These are phyloP conservation scores for Mastacembelus armatus DNA, from an alignment of 2,797 vertebrate genomes.

Conservation along the genomic window DNA sequence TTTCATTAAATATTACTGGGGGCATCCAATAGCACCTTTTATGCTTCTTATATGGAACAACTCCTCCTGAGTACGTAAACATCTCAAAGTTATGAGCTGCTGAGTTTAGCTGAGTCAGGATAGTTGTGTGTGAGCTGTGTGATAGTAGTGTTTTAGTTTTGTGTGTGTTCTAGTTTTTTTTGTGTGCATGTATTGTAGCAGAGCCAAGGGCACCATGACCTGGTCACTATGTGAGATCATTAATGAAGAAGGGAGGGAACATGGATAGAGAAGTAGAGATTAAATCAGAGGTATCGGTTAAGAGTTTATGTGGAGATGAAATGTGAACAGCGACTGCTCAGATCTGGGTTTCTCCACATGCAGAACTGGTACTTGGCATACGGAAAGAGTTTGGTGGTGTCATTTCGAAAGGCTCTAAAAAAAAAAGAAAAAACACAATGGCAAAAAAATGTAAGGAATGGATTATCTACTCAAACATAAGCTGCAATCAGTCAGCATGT, in stretches of 20 bases:
- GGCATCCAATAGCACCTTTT: conserved; percentile 30
- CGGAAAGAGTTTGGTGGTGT: not conserved
- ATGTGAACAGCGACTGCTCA: not conserved
- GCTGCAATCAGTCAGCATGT: not conserved
- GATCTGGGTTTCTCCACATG: not conserved
- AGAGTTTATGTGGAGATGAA: not conserved
- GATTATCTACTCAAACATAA: not conserved
- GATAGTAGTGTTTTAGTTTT: no score
- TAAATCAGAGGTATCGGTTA: conserved; percentile 21
- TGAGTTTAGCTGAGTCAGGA: conserved; percentile 9
- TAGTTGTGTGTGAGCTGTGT: conserved; percentile 2
- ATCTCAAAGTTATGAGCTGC: conserved; percentile 15
- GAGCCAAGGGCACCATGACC: conserved; percentile 71
- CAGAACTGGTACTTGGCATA: not conserved
- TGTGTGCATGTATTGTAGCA: conserved; percentile 13
- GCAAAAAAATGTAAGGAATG: not conserved
- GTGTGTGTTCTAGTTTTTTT: conserved; percentile 5
- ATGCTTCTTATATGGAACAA: conserved; percentile 32
- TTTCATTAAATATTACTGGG: conserved; percentile 45
- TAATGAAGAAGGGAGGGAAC: conserved; percentile 60
- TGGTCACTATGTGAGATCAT: conserved; percentile 59
- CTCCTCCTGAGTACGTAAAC: conserved; percentile 28
- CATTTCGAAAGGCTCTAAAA: not conserved
- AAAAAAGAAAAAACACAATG: not conserved
- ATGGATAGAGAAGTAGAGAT: conserved; percentile 23